phyloP scores from a whole-genome alignment of 2,888 invertebrate genomes.

The Archips xylosteana region DNA sequence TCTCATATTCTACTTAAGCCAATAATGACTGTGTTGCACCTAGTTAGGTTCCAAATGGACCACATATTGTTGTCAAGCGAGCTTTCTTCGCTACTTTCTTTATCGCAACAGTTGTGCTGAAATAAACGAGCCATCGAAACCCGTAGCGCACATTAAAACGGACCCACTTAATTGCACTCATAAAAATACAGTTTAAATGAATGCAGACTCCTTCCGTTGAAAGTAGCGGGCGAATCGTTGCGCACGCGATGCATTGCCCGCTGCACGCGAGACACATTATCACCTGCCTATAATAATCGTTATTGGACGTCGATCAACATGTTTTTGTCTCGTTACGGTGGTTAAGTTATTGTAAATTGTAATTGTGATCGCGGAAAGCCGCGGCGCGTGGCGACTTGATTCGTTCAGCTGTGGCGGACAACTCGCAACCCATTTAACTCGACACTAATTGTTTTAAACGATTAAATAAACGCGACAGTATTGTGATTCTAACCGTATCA shows the following conservation, averaged over 20 bases:
- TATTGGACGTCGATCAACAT: conserved; percentile 22
- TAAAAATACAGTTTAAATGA: conserved; percentile 24
- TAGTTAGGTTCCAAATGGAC: not conserved
- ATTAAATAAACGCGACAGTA: not conserved
- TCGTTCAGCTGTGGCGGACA: conserved; percentile 7
- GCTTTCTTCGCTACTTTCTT: conserved; percentile 7
- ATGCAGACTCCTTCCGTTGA: conserved; percentile 18
- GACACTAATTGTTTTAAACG: conserved; percentile 23
- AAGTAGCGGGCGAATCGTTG: not conserved
- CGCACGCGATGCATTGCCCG: conserved; percentile 4
- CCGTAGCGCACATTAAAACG: conserved; percentile 16
- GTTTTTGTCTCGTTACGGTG: conserved; percentile 5
- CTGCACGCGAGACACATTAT: conserved; percentile 29
- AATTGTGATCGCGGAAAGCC: conserved; percentile 6
- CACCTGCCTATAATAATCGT: conserved; percentile 23
- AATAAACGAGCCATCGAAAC: conserved; percentile 1
- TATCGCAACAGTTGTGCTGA: not conserved
- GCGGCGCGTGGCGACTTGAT: conserved; percentile 31
- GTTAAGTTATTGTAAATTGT: conserved; percentile 4
- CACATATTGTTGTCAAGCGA: not conserved
- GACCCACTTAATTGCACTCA: conserved; percentile 21
- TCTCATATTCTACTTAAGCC: not conserved
- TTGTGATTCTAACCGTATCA: not conserved
- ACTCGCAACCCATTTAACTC: conserved; percentile 15
- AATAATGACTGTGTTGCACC: not conserved